Base-by-base conservation (phyloP, 1,140 invertebrate species). In the Brachystomella parvula region DNA sequence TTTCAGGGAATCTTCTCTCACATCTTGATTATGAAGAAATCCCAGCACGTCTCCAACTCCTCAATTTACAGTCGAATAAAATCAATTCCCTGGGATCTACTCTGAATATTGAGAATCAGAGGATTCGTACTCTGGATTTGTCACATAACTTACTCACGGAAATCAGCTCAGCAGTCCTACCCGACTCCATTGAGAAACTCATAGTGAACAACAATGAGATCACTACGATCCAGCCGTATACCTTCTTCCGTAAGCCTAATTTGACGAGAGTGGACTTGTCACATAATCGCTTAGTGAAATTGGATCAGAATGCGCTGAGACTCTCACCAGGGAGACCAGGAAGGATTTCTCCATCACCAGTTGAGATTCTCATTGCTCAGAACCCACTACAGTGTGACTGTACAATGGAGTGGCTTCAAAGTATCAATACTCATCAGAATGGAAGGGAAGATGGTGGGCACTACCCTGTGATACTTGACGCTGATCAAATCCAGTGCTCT, bases 361-460 rank as follows among this genome's bases (percentile, higher is more conserved):
- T 92, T 53, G 89, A 94, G 79, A 94, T 95, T 77, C 91, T 89
- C 75, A 87, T 96, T 49, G 90, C 89, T 0, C 86, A 88, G 65
- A 96, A 96, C 79, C 90, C 90, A 62, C 90, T 91, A 75, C 84
- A 89, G 66, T 95, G 93, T 77, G 91, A 93, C 78, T 95, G 92
- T 74, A 85, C 85, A 1, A 87, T 89, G 85, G 86, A 88, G 70
- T 88, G 87, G 87, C 75, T 94, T 65, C 90, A 94, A 78, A 87
- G 88, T 91, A 19, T 85, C 87, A 74, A 81, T 94, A 67, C 88
- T 90, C 81, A 94, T 77, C 80, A 93, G 67, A 89, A 92, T 66
- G 87, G 86, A 72, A 63, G 47, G 58, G 65, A 68, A 15, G 65
- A 63, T 21, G 17, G 32, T 21, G 68, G 66, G 2, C 76, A 81